Conservation (phyloP, 2,797 vertebrate species). For the Acomys russatus region DNA sequence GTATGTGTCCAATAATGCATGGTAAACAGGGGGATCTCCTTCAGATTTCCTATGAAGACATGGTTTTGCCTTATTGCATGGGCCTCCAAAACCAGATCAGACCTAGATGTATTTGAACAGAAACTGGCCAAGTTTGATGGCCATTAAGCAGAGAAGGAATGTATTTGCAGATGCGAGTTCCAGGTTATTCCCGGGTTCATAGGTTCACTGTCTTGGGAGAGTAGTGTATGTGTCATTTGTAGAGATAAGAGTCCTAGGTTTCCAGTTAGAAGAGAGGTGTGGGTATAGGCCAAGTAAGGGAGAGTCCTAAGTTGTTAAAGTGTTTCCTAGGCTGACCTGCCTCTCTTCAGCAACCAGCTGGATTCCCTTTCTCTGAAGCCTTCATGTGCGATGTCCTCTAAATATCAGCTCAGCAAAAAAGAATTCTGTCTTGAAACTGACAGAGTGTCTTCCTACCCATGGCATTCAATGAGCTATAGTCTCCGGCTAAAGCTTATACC, state of each 20-base stretch:
- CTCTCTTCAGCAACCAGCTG: not conserved
- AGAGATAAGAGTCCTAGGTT: not conserved
- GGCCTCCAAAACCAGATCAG: not conserved
- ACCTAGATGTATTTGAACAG: not conserved
- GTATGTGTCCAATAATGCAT: not conserved
- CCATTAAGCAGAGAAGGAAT: not conserved
- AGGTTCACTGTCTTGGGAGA: not conserved
- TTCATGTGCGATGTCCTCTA: not conserved
- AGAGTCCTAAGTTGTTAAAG: not conserved
- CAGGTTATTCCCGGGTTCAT: not conserved
- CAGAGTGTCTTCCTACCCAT: constrained; percentile 27
- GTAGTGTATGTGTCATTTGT: not conserved
- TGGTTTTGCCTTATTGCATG: not conserved
- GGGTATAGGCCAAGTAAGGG: not conserved
- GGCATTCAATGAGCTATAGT: not conserved
- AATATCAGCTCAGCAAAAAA: constrained; percentile 7
- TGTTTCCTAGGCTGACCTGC: not conserved
- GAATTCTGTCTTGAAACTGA: constrained; percentile 32
- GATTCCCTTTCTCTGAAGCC: not conserved
- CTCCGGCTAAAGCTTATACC: not conserved
- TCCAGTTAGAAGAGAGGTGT: not conserved
- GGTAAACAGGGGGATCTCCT: not conserved
- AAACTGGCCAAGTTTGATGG: not conserved
- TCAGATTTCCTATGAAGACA: not conserved
- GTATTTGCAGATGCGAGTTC: not conserved